A percentile compares a stretch with the other conserved stretches of the same genome.
Conservation (phyloP, 1,140 invertebrate species). For the Adelges cooleyi region DNA sequence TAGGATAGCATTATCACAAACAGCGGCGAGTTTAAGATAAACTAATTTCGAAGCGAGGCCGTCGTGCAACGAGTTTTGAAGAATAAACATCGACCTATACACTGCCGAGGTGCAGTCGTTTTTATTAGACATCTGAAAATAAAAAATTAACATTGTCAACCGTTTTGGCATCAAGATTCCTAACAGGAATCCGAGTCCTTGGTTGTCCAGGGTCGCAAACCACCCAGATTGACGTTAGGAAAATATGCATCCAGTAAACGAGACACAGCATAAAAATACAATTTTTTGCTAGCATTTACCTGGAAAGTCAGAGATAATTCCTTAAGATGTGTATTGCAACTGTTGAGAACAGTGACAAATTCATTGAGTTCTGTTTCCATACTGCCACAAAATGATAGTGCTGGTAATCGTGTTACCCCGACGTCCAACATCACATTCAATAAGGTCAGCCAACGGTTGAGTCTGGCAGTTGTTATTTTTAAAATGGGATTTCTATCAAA, state of each 20-base stretch:
- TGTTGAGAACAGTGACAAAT: background rate
- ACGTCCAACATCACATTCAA: slow-evolving; percentile 3
- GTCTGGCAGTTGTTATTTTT: background rate
- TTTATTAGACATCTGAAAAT: slow-evolving; percentile 17
- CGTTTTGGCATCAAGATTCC: background rate
- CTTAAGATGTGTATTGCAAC: slow-evolving; percentile 8
- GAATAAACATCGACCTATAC: background rate
- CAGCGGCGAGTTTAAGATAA: background rate
- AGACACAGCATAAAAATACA: too few relatives aligned
- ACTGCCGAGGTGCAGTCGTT: slow-evolving; percentile 1
- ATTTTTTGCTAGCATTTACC: background rate
- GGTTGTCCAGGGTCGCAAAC: too few relatives aligned
- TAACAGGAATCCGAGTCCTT: too few relatives aligned
- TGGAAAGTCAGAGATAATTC: background rate
- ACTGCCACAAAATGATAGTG: background rate
- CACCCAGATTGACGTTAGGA: too few relatives aligned
- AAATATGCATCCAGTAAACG: too few relatives aligned
- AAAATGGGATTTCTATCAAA: background rate
- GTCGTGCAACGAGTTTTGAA: slow-evolving; percentile 2
- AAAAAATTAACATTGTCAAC: background rate
- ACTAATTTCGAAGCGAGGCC: slow-evolving; percentile 18
- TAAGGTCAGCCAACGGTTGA: background rate
- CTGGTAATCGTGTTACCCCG: slow-evolving; percentile 1
- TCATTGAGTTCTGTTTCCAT: slow-evolving; percentile 5
- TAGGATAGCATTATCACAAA: slow-evolving; percentile 35